Conservation (phyloP, 2,113 vertebrate genomes). For the Uria aalge region DNA sequence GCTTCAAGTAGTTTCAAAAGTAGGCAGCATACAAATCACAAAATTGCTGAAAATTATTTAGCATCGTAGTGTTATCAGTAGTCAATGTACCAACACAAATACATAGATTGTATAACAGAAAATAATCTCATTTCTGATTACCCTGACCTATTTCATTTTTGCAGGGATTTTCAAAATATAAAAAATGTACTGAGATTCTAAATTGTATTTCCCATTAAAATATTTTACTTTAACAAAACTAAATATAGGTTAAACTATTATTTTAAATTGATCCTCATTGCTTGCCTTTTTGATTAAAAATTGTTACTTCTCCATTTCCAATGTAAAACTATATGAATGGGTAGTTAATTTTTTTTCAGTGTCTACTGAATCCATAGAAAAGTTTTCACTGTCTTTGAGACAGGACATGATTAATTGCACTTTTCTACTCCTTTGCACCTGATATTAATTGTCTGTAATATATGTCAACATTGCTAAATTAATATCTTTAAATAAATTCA, state of each 20-base stretch:
- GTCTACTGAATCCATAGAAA: not conserved
- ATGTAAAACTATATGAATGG: not conserved
- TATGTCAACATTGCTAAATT: not conserved
- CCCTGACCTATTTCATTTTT: not conserved
- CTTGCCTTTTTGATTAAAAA: not conserved
- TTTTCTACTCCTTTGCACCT: not conserved
- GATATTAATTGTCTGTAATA: not conserved
- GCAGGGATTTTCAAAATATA: not conserved
- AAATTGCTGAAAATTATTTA: not conserved
- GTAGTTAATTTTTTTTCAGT: not conserved
- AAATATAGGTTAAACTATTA: not conserved
- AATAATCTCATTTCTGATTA: not conserved
- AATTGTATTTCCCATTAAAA: not conserved
- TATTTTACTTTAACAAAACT: not conserved
- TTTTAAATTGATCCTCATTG: not conserved
- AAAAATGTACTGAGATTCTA: not conserved
- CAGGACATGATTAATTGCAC: not conserved
- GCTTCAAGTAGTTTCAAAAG: not conserved
- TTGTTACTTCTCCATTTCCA: not conserved
- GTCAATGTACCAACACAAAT: not conserved
- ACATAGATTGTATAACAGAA: not conserved
- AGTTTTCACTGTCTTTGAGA: not conserved
- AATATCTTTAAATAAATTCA: not conserved
- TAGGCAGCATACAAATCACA: not conserved
- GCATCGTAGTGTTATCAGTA: not conserved